Base-by-base conservation (phyloP, 2,113 vertebrate genomes). In the Tenebrosternarchus preto region DNA sequence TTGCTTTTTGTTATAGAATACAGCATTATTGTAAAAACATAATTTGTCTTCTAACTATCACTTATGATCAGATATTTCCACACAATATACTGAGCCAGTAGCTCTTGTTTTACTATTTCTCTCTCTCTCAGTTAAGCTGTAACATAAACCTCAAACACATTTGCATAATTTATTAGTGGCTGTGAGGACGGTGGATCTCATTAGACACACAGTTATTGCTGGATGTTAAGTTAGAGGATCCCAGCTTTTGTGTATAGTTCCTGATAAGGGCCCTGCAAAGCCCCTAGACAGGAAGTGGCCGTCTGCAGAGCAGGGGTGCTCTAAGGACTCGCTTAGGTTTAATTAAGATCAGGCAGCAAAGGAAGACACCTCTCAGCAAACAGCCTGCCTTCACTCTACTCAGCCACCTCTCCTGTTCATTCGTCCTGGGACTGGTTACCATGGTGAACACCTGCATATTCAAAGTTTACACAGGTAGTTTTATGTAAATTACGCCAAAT, bases 161-260 rank as follows among this genome's bases (percentile, higher is more conserved):
- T 87, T 87, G 77, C 87, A 89, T 88, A 84, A 86, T 89, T 85
- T 83, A 89, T 84, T 77, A 87, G 70, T 77, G 29, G 81, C 82
- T 81, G 78, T 75, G 56, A 86, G 80, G 81, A 86, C 78, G 72
- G 63, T 82, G 8, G 46, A 80, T 33, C 73, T 88, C 77, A 77
- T 90, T 89, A 87, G 50, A 55, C 70, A 57, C 74, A 43, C 4
- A 77, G 73, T 83, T 87, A 85, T 86, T 84, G 81, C 80, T 83
- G 61, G 85, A 81, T 82, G 78, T 86, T 46, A 83, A 74, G 59
- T 73, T 85, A 59, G 55, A 80, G 33, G 68, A 85, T 82, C 50
- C 24, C 22, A 8, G 82, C 72, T 85, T 88, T 87, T 85, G 86
- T 86, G 86, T 61, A 75, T 1, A 3, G 80, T n/a, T 73, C 67